Base-by-base conservation (phyloP, 2,888 invertebrate genomes). In the Orchestes rusci region DNA sequence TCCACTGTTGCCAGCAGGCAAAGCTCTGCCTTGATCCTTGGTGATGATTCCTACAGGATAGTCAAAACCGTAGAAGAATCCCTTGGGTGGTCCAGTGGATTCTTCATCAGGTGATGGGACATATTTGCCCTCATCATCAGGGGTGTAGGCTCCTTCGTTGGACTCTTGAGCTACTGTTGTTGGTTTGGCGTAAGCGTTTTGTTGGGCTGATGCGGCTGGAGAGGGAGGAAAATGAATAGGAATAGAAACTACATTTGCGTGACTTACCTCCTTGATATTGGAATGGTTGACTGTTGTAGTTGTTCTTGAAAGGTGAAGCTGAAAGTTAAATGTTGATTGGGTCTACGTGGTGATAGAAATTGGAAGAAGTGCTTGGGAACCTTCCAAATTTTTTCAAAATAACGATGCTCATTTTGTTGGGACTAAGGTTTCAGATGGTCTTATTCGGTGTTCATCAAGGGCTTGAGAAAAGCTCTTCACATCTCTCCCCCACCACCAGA, bases 61-160 rank as follows among this genome's bases (percentile, higher is more conserved):
- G 55, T 76, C 74, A 66, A 77, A 80, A 57, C 73, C 77, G 66
- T 84, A 84, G 73, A 79, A 84, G 73, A 84, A 84, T 38, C 83
- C 83, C 58, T 75, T 75, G 37, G 82, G 82, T 15, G 69, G 69
- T 13, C 67, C 73, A n/a, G 54, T 55, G 3, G 53, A 27, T 17
- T 63, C 62, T 59, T 74, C 75, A 17, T 55, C 56, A 42, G 53
- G 53, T 42, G 56, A 54, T 2, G 53, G 53, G 28, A 44, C 39
- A 28, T 52, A 49, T 40, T 54, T 43, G 15, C 51, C 48, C 39
- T 52, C 52, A 12, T 43, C 16, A 4, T 30, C 44, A 2, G 37
- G 13, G 12, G 17, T 19, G 36, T 46, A 43, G 8, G 32, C 33
- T 15, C 43, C 45, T 3, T 33, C 13, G 15, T 43, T 19, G 32